These are phyloP conservation scores for Onychorhynchus coronatus DNA, from an alignment of 2,113 vertebrate species.

Conservation along the genomic window DNA sequence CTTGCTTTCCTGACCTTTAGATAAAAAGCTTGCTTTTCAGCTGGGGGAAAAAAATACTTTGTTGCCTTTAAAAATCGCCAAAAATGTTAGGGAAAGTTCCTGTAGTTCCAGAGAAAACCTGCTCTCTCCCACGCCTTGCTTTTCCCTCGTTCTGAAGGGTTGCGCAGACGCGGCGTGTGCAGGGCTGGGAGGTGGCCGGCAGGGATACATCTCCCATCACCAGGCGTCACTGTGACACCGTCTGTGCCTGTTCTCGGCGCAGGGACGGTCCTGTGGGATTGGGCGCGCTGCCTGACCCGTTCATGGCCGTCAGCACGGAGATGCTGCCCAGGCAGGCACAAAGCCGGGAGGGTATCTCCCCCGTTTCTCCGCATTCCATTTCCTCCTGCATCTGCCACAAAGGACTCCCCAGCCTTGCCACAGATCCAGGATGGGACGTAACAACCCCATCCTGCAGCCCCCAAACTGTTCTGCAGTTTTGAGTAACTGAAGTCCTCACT, in stretches of 20 bases:
- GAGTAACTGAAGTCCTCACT: not conserved
- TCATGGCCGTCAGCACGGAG: rapidly evolving
- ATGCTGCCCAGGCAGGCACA: not conserved
- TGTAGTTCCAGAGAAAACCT: not conserved
- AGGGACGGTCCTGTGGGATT: not conserved
- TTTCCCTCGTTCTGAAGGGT: not conserved
- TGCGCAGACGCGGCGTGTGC: rapidly evolving
- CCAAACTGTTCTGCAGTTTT: not conserved
- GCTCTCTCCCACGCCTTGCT: rapidly evolving
- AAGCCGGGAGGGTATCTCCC: not conserved
- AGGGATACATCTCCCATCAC: not conserved
- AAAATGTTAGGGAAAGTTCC: not conserved
- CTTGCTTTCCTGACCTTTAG: not conserved
- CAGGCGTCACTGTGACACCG: not conserved
- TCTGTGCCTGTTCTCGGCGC: not conserved
- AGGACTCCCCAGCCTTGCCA: not conserved
- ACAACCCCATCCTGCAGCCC: not conserved
- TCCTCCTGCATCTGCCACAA: not conserved
- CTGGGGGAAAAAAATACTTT: not conserved
- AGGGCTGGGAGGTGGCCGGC: not conserved
- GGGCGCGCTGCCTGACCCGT: not conserved
- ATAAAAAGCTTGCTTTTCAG: not conserved
- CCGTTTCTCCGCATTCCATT: not conserved
- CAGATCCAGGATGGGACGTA: not conserved
- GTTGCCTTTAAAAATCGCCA: not conserved